These are phyloP conservation scores for Novumbra hubbsi DNA, from an alignment of 2,797 vertebrate species.

Conservation along the genomic window DNA sequence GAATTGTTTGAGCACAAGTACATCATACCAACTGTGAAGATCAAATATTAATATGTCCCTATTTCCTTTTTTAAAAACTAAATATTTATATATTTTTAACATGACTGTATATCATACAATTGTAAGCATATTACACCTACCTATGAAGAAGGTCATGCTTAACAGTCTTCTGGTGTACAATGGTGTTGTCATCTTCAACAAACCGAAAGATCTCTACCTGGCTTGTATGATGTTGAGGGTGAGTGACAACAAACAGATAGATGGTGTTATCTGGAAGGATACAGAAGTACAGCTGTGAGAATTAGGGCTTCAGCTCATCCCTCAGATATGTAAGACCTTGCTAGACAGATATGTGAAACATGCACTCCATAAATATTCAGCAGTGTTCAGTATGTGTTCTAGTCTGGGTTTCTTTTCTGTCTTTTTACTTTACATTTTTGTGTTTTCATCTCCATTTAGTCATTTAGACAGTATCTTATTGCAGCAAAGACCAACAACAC, in stretches of 20 bases:
- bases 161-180: constrained; percentile 82
- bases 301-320: neutral
- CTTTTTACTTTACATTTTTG: no score
- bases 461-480: no score
- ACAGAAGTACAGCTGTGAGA: neutral
- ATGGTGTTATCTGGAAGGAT: constrained; percentile 71
- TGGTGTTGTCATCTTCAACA: constrained; percentile 72
- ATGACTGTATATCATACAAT: neutral
- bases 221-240: constrained; percentile 74
- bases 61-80: no score
- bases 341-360: neutral
- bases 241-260: constrained; percentile 88
- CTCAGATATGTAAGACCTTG: neutral
- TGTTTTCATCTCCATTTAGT: no score
- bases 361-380: neutral
- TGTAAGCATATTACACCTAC: constrained; percentile 59
- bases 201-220: constrained; percentile 86
- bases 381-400: neutral
- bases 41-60: no score
- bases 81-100: no score
- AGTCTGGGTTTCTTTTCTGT: neutral
- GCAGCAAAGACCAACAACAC: no score
- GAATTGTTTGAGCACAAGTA: no score
- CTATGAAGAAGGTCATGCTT: constrained; percentile 79
- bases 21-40: no score